phyloP scores from a whole-genome alignment of 2,888 invertebrate species.

The Vesta saturnalis region DNA sequence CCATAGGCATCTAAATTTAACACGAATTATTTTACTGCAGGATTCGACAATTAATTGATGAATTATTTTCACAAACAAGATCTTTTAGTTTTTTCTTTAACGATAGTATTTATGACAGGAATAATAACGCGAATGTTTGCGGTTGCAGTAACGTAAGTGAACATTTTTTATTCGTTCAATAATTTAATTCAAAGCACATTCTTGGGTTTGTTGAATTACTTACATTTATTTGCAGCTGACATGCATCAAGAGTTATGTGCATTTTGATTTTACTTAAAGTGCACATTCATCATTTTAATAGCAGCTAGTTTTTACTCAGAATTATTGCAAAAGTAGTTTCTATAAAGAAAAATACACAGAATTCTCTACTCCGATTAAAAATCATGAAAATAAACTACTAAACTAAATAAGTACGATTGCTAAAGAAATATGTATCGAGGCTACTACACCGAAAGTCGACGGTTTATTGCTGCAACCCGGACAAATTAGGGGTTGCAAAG shows the following conservation, averaged over 20 bases:
- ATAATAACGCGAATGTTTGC: slow-evolving; percentile 44
- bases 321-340: slow-evolving; percentile 48
- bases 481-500: slow-evolving; percentile 34
- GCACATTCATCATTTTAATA: slow-evolving; percentile 57
- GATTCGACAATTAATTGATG: neutral
- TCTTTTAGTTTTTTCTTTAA: slow-evolving; percentile 33
- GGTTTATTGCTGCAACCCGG: slow-evolving; percentile 28
- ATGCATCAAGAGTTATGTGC: slow-evolving; percentile 56
- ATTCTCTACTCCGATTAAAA: slow-evolving; percentile 12
- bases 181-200: slow-evolving; percentile 56
- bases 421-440: neutral
- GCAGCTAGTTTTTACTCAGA: slow-evolving; percentile 53
- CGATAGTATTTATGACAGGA: slow-evolving; percentile 28
- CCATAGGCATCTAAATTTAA: slow-evolving; percentile 41
- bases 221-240: slow-evolving; percentile 53
- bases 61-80: slow-evolving; percentile 49
- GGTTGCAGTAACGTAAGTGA: slow-evolving; percentile 49
- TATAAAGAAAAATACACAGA: slow-evolving; percentile 14
- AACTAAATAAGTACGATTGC: slow-evolving; percentile 15
- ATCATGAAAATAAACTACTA: slow-evolving; percentile 1
- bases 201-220: slow-evolving; percentile 54
- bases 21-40: slow-evolving; percentile 16
- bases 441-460: slow-evolving; percentile 4
- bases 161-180: slow-evolving; percentile 47
- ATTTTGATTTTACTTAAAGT: slow-evolving; percentile 56